A percentile compares a stretch with the other conserved stretches of the same genome.
phyloP scores from a whole-genome alignment of 2,113 vertebrate species.

The Xenopus laevis region DNA sequence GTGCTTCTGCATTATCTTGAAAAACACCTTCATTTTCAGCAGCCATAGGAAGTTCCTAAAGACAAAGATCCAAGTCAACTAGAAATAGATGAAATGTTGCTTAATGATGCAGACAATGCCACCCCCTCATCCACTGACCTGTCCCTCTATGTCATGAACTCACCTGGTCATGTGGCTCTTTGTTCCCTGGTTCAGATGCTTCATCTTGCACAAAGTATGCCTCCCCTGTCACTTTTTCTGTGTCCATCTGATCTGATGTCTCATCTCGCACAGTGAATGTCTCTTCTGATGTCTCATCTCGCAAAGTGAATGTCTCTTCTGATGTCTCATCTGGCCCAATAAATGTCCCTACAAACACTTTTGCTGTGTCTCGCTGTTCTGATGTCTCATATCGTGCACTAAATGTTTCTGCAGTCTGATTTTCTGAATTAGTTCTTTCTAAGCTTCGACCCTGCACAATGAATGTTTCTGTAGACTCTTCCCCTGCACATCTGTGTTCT shows the following conservation, averaged over 20 bases:
- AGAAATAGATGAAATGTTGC: neutral
- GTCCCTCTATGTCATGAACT: neutral
- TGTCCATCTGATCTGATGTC: neutral
- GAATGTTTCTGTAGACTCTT: neutral
- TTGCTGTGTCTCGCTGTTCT: neutral
- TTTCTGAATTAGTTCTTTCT: neutral
- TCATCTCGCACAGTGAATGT: too few relatives aligned
- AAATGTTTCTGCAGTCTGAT: neutral
- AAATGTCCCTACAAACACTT: neutral
- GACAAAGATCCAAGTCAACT: neutral
- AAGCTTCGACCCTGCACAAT: neutral
- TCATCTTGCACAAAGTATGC: too few relatives aligned
- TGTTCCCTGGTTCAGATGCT: neutral
- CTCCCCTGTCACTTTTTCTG: neutral
- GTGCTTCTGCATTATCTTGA: conserved; percentile 7
- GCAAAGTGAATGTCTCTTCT: neutral
- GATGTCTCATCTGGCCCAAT: neutral
- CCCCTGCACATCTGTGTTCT: neutral
- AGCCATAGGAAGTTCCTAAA: neutral
- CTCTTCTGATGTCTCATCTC: neutral
- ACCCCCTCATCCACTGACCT: too few relatives aligned
- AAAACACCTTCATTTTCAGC: conserved; percentile 14
- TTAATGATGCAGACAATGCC: too few relatives aligned
- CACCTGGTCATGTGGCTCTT: neutral
- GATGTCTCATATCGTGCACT: neutral